Base-by-base conservation (phyloP, 1,140 invertebrate genomes). In the Phymastichus coffea region DNA sequence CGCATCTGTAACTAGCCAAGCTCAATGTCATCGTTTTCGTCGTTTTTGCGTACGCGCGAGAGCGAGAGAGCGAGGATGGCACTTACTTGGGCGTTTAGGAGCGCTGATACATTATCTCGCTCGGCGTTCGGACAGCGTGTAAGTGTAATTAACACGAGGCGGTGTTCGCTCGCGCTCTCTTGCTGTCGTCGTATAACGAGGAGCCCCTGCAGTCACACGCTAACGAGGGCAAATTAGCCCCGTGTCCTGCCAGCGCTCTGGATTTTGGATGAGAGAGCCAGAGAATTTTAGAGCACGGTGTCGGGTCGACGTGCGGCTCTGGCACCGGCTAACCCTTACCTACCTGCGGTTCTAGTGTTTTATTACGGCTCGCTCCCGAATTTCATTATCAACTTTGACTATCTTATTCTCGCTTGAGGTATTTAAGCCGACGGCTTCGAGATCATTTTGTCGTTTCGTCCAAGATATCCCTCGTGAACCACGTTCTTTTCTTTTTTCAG, bases 201-300 rank as follows among this genome's bases (percentile, higher is more conserved):
- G 28, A 33, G 28, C 6, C 6, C n/a, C 6, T 7, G 28, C 6
- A 12, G 28, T 6, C 12, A 12, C 6, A 33, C 28, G 28, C 69
- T 74, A 74, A 74, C 69, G 71, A 73, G 71, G 68, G 64, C 68
- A 70, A 74, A 74, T 74, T 74, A 74, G 68, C 68, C 71, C n/a
- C n/a, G n/a, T n/a, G n/a, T 30, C 47, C 41, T 23, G n/a, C 28
- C 28, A 33, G 28, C n/a, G 28, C 12, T 33, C 28, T 33, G 28
- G 6, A 33, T 33, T 33, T 33, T n/a, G n/a, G n/a, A n/a, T n/a
- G n/a, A n/a, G n/a, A n/a, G n/a, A n/a, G n/a, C n/a, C n/a, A n/a
- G n/a, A n/a, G n/a, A n/a, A n/a, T n/a, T n/a, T n/a, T n/a, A n/a
- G n/a, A n/a, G n/a, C n/a, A n/a, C n/a, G n/a, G n/a, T 44, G 28